Evolutionary conservation across 2,113 vertebrate species (phyloP), one percentile per base, ranked within the genome.

Genomic region (Tonatia bakeri): DNA sequence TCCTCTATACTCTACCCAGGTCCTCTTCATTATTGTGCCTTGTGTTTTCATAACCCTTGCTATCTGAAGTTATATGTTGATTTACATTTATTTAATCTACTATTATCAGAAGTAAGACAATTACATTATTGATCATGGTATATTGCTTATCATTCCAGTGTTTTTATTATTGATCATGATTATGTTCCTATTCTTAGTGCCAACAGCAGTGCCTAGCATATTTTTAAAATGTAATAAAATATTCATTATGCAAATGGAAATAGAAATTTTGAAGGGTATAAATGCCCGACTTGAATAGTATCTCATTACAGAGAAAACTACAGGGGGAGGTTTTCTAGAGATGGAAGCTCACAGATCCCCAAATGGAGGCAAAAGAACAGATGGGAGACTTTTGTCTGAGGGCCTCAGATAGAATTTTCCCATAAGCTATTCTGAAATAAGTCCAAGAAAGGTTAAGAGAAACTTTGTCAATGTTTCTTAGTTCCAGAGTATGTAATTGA

Each of bases 151-250:
- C 72, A 50, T 36, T 73, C 19, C 26, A 26, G 19, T 52, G 7
- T 75, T 72, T 72, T 59, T 38, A 19, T 43, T 84, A 64, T 56
- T 64, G 4, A 47, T 40, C 38, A 43, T 83, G 36, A 52, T 47
- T 31, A 43, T 24, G 33, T 9, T 94, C 90, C 59, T 65, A 52
- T 28, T 70, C 7, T n/a, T 36, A 64, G 43, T 92, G 36, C 13
- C 75, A 87, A 94, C 76, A 61, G 10, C 19, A 80, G 15, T 22
- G 5, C 16, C 36, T 76, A 73, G 28, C 10, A 56, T 77, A 52
- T 8, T 81, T 89, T 36, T 88, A 40, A 93, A 91, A 89, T 89
- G 16, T 22, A 43, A 76, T 70, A 56, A 94, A 87, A 87, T 82
- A 69, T 84, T 93, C 59, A 38, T 12, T 20, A 54, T 59, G 38